Conservation (phyloP, 2,888 invertebrate species). For the Sclerodermus sp. region DNA sequence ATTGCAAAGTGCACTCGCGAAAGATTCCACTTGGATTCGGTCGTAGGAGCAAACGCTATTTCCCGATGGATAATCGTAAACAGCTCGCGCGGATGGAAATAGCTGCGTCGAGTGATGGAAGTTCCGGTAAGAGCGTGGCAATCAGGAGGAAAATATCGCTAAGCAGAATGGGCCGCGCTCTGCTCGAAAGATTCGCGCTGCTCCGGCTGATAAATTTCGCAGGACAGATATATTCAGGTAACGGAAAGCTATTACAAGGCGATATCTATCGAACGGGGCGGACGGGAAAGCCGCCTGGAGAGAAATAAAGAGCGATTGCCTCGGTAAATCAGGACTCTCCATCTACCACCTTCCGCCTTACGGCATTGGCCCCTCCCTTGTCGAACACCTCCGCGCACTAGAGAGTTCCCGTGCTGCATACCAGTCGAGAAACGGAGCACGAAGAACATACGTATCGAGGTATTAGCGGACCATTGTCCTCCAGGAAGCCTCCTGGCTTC, state of each 20-base stretch:
- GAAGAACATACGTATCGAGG: constrained; percentile 48
- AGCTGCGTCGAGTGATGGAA: too few species aligned
- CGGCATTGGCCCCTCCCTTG: constrained; percentile 13
- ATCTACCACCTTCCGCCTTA: constrained; percentile 8
- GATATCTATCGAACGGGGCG: constrained; percentile 55
- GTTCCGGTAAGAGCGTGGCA: neutral
- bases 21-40: too few species aligned
- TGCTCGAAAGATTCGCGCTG: constrained; percentile 9
- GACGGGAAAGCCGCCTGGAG: constrained; percentile 56
- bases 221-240: constrained; percentile 53
- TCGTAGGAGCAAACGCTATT: too few species aligned
- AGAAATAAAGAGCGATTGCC: constrained; percentile 59
- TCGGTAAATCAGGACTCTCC: constrained; percentile 55
- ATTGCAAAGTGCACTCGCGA: too few species aligned
- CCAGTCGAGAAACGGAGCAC: constrained; percentile 17
- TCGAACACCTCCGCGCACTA: constrained; percentile 12
- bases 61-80: too few species aligned
- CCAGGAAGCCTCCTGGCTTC: constrained; percentile 29
- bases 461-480: constrained; percentile 45
- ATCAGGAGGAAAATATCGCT: neutral
- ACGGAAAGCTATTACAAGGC: constrained; percentile 58
- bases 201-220: constrained; percentile 39
- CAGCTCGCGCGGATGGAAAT: too few species aligned
- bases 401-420: constrained; percentile 31
- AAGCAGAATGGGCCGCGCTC: constrained; percentile 11